Evolutionary conservation across 35 echinoderm and acorn worm genomes (phyloP).

Genomic region (Acanthaster planci): DNA sequence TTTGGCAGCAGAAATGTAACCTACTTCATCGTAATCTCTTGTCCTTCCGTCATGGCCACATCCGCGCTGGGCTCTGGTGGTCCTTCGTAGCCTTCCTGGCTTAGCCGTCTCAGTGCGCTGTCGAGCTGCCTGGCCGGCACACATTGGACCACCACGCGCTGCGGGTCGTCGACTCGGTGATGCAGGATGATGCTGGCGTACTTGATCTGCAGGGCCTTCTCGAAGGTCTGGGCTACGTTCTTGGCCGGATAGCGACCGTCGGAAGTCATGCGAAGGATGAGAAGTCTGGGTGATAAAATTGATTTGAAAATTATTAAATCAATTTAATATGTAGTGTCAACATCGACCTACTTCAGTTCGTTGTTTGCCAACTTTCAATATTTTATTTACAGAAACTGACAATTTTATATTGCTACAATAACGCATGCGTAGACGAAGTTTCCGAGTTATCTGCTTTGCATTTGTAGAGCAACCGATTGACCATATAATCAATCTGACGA

Average conservation of each 20-base stretch:
- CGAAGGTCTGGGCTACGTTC: constrained; percentile 76
- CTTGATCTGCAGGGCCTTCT: constrained; percentile 81
- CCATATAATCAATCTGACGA: too few species aligned
- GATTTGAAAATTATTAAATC: too few species aligned
- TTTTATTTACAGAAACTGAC: too few species aligned
- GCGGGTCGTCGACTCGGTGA: constrained; percentile 78
- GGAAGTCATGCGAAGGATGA: constrained; percentile 71
- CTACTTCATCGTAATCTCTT: constrained; percentile 86
- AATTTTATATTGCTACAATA: too few species aligned
- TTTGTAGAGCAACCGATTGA: too few species aligned
- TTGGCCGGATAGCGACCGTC: constrained; percentile 73
- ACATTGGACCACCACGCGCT: constrained; percentile 66
- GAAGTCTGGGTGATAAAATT: constrained; percentile 54
- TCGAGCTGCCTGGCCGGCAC: constrained; percentile 78
- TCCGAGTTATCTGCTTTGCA: too few species aligned
- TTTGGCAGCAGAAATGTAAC: neutral
- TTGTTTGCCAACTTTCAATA: too few species aligned
- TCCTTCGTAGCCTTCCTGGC: constrained; percentile 68
- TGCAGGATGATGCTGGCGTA: constrained; percentile 83
- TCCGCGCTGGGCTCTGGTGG: constrained; percentile 80
- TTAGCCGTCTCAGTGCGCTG: constrained; percentile 63
- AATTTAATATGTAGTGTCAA: too few species aligned
- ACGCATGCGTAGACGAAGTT: too few species aligned
- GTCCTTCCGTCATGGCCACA: constrained; percentile 87
- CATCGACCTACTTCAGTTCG: too few species aligned